phyloP scores from a whole-genome alignment of 2,113 vertebrate species.

The Tragulus kanchil region DNA sequence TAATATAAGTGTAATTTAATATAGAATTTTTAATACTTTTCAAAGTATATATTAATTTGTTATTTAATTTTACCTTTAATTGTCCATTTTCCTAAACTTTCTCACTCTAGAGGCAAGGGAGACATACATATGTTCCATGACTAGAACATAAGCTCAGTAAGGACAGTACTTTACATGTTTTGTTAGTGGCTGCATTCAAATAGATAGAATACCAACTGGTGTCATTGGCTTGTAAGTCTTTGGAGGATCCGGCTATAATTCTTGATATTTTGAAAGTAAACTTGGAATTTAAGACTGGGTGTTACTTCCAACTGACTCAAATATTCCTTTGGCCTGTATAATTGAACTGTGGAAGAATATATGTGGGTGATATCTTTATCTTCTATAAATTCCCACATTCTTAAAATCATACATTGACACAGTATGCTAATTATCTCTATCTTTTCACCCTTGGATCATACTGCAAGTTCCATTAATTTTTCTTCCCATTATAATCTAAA shows the following conservation, averaged over 20 bases:
- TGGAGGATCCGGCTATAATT: neutral
- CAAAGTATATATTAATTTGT: neutral
- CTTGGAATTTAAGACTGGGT: neutral
- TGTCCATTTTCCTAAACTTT: neutral
- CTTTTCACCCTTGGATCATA: constrained; percentile 38
- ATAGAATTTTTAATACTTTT: neutral
- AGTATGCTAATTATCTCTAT: constrained; percentile 47
- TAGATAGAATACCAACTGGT: neutral
- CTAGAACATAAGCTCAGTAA: neutral
- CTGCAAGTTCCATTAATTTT: constrained; percentile 52
- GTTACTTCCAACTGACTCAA: neutral
- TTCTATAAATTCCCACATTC: constrained; percentile 14
- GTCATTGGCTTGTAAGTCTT: neutral
- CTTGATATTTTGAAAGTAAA: neutral
- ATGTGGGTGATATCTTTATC: neutral
- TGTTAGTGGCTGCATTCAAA: neutral
- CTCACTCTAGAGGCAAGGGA: neutral
- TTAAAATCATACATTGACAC: neutral
- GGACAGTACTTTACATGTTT: neutral
- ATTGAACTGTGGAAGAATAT: neutral
- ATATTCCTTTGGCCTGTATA: neutral
- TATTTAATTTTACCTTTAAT: neutral
- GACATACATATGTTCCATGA: neutral
- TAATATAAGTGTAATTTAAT: neutral
- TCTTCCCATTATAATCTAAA: constrained; percentile 37